Evolutionary conservation across 1,140 invertebrate genomes (phyloP), one percentile per base, ranked within the genome.

Genomic region (Oryctes rhinoceros): DNA sequence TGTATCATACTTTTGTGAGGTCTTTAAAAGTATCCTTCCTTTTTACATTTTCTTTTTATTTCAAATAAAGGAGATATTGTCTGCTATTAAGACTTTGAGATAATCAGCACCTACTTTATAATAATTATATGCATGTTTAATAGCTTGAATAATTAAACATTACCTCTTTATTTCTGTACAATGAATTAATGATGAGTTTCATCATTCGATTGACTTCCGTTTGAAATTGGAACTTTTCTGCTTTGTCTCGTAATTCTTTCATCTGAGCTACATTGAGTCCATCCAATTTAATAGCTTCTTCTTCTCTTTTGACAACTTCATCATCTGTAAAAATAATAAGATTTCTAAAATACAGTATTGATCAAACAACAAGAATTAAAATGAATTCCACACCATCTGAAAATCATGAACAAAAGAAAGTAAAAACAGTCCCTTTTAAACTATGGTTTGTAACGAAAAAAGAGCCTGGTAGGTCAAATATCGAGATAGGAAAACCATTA

Each of bases 171-270:
- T 99, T 99, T 82, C 96, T 93, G 88, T 99, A 99, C 0, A 99
- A 90, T 0, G 98, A 99, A 89, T 99, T 99, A 86, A 99, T 99
- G 87, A 99, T 99, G 20, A 99, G 91, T 89, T 99, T 99, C 98
- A 99, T 99, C 97, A 99, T 99, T 44, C 98, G 94, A 90, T 98
- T 98, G 10, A 99, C 97, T 89, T 99, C 97, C 1, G 97, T 96
- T 88, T 98, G 97, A 90, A 99, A 99, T 30, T 92, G 92, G 88
- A 95, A 96, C 88, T 98, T 99, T 86, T 99, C 96, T 0, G 97
- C 93, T 87, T 95, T 95, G 24, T 98, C 96, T 74, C 95, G 89
- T 9, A 99, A 86, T 89, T 99, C 96, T 84, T 97, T 97, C 84
- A 99, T 90, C 89, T 99, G 96, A 47, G 97, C 95, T 0, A 97